phyloP scores from a whole-genome alignment of 1,140 invertebrate genomes.

The Rhopalosiphum padi region DNA sequence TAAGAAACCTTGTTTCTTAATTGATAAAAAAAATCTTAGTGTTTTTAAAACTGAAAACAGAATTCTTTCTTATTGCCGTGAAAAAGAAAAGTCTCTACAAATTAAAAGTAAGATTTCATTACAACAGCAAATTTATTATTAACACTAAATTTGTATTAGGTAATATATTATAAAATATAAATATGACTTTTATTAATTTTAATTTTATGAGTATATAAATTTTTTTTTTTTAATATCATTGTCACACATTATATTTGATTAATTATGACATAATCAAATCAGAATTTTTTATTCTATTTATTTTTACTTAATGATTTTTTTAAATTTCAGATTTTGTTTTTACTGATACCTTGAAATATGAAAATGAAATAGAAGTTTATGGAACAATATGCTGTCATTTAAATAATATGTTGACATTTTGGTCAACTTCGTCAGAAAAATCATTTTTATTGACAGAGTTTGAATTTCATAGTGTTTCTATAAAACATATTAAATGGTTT shows the following conservation, averaged over 20 bases:
- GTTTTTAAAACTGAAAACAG: conserved; percentile 1
- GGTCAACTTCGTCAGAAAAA: conserved; percentile 26
- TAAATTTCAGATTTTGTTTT: conserved; percentile 36
- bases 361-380: neutral
- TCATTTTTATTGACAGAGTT: neutral
- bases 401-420: conserved; percentile 50
- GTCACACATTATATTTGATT: neutral
- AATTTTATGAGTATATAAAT: too few species aligned
- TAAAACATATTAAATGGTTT: conserved; percentile 53
- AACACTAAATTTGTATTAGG: neutral
- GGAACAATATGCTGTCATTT: conserved; percentile 54
- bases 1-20: conserved; percentile 12
- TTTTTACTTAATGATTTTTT: neutral
- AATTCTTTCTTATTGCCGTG: conserved; percentile 25
- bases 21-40: neutral
- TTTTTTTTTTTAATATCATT: neutral
- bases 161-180: neutral
- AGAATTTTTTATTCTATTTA: neutral
- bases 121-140: neutral
- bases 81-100: conserved; percentile 44
- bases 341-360: conserved; percentile 14
- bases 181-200: neutral
- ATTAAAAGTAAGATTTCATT: conserved; percentile 44
- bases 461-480: conserved; percentile 24
- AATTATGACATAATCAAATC: neutral